Evolutionary conservation across 2,113 vertebrate species (phyloP).

Genomic region (Brevimyrus niger): DNA sequence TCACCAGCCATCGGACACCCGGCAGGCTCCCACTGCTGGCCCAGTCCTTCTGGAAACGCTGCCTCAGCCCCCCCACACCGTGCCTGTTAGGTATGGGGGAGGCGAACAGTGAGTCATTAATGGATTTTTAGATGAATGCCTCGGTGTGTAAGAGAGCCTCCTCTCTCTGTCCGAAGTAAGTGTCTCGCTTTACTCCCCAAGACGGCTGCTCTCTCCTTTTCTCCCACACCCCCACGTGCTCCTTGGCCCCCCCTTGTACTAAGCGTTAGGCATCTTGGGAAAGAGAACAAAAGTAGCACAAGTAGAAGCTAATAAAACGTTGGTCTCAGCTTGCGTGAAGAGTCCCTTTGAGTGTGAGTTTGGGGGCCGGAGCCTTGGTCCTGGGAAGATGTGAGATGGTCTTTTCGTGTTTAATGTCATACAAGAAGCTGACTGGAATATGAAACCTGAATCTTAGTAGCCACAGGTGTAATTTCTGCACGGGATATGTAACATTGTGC

Average conservation of each 20-base stretch:
- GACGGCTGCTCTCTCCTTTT: neutral
- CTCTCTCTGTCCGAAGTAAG: neutral
- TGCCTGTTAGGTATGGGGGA: neutral
- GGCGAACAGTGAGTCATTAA: neutral
- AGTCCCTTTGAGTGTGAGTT: neutral
- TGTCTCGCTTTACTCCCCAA: neutral
- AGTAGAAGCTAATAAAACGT: neutral
- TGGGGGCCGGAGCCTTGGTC: neutral
- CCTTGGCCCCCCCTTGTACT: neutral
- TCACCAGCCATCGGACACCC: neutral
- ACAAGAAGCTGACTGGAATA: neutral
- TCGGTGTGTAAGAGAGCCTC: neutral
- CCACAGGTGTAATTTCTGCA: neutral
- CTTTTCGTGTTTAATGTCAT: neutral
- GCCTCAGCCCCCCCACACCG: neutral
- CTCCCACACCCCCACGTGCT: neutral
- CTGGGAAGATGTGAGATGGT: neutral
- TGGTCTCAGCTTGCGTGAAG: neutral
- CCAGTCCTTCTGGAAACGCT: neutral
- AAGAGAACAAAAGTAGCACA: neutral
- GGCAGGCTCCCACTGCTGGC: neutral
- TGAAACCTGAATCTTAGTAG: neutral
- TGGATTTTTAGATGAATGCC: neutral
- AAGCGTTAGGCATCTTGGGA: neutral
- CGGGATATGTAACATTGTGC: neutral